Evolutionary conservation across 2,113 vertebrate genomes (phyloP).

Genomic region (Lophotis ruficrista): DNA sequence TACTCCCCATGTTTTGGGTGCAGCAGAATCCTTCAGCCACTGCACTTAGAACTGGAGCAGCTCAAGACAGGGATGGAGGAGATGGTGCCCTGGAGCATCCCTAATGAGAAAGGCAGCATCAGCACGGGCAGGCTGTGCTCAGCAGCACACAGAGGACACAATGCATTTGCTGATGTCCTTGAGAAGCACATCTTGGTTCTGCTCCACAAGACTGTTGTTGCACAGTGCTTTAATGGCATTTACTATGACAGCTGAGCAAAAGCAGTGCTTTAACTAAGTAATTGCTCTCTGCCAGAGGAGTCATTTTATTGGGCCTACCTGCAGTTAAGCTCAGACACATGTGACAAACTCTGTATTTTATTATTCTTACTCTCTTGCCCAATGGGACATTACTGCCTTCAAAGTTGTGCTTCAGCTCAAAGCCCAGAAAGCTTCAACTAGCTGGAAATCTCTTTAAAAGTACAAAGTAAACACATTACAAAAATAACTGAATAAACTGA

Average conservation of each 20-base stretch:
- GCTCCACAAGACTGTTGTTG: neutral
- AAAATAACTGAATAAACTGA: neutral
- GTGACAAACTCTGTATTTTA: slow-evolving; percentile 10
- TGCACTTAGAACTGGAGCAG: neutral
- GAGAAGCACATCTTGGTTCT: neutral
- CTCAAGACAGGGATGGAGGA: neutral
- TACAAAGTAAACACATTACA: neutral
- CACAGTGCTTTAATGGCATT: slow-evolving; percentile 16
- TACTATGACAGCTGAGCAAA: neutral
- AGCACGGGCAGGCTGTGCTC: neutral
- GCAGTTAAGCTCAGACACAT: neutral
- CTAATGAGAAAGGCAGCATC: neutral
- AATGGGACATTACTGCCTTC: neutral
- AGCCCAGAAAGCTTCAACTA: neutral
- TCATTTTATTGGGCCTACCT: neutral
- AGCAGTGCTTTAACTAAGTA: neutral
- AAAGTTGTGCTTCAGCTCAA: neutral
- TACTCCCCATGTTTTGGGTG: fast-evolving
- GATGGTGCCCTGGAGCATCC: neutral
- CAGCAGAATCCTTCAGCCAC: neutral
- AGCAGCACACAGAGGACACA: fast-evolving
- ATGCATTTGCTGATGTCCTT: neutral
- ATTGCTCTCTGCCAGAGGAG: slow-evolving; percentile 34
- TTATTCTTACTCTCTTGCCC: neutral
- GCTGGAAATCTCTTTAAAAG: neutral